Evolutionary conservation across 2,888 invertebrate species (phyloP), one percentile per base, ranked within the genome.

Genomic region (Drosophila quinaria): DNA sequence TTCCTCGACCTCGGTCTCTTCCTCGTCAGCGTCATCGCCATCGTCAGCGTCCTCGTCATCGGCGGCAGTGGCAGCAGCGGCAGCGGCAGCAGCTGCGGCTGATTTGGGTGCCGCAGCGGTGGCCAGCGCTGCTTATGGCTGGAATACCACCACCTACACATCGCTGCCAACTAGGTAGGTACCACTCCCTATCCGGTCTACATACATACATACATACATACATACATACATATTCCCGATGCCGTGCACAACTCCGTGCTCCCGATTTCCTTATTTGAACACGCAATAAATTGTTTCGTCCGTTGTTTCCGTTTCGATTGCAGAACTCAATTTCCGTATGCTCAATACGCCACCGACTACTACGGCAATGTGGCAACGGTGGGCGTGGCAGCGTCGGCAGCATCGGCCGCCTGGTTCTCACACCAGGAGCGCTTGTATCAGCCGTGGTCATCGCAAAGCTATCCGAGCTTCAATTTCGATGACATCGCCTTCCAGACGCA

Each of bases 401-500:
- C 90, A 5, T 90, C 91, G 6, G 91, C 91, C n/a, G 90, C 90
- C 11, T 92, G 93, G 93, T 92, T 92, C 58, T 87, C 92, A 3
- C 92, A 92, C 44, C 92, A 92, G 76, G 91, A 92, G 69, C 88
- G 91, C 1, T 75, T 92, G 13, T 92, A 92, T 35, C 91, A 91
- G 75, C 91, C 91, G 0, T 93, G 93, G 93, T 90, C 92, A 3
- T 81, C 92, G 1, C 91, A 90, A 50, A 87, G 90, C 22, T 92
- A 92, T 80, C 87, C 92, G 3, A 87, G 88, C 56, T 92, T 92
- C 33, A 91, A 91, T 60, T 91, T 93, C 22, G 92, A 93, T 13
- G 92, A 92, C 61, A 91, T 92, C 25, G 91, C 92, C 42, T 92
- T 91, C 68, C 93, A 92, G 70, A 68, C 94, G 1, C 94, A 94